Evolutionary conservation across 1,140 invertebrate genomes (phyloP), one percentile per base, ranked within the genome.

Genomic region (Atta cephalotes): DNA sequence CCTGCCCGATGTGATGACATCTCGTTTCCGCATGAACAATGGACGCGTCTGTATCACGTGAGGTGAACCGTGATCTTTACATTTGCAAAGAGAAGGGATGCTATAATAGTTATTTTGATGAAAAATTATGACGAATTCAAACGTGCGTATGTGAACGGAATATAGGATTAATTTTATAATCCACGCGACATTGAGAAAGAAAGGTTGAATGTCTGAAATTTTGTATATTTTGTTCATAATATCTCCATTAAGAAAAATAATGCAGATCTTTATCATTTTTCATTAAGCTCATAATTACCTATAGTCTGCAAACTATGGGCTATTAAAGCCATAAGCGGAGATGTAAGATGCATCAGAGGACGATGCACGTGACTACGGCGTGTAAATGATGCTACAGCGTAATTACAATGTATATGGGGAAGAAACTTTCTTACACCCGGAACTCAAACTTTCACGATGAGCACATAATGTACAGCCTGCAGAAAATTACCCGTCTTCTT

Each of bases 371-470:
- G 80, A 84, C 68, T 82, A 82, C 39, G 70, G 56, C 25, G 80
- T 84, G 80, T 74, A 84, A 84, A 84, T 84, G 80, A 76, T 63
- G 80, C 80, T 51, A 56, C 56, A 51, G 18, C 45, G 56, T 84
- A 84, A 84, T 84, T 84, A 84, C 70, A 74, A 84, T 74, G 80
- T 84, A 84, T 84, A 74, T 71, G 56, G 56, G 16, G 56, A 76
- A 74, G 80, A 74, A 84, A 84, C 70, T 84, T 74, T 74, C 70
- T 62, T 70, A 31, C 39, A 5, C 51, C 80, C 49, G 80, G 70
- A 84, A 84, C 70, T 74, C n/a, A 76, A 84, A 84, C 80, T 84
- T 84, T 39, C 70, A 21, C 80, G 25, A n/a, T 18, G 49, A 76
- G 70, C 39, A 35, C 56, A 74, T 84, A 84, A 74, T 84, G 70